Conservation (phyloP, 2,113 vertebrate genomes). For the Elgaria multicarinata region DNA sequence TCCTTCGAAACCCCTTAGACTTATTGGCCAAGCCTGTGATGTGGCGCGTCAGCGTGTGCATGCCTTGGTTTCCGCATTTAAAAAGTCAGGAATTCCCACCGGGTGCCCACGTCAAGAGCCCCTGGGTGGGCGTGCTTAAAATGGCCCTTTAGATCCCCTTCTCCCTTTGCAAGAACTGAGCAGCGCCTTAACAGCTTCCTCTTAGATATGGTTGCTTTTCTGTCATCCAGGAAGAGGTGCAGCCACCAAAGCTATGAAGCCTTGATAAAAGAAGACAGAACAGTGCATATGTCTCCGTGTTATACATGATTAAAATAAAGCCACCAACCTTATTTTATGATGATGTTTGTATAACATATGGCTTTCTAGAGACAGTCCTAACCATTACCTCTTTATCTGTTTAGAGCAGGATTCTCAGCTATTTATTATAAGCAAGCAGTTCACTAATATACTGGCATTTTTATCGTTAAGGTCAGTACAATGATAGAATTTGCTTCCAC, state of each 20-base stretch:
- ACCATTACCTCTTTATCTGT: constrained; percentile 67
- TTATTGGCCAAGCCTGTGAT: neutral
- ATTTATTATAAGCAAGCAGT: constrained; percentile 56
- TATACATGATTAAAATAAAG: constrained; percentile 65
- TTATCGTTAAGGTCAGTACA: constrained; percentile 71
- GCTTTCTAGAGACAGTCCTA: constrained; percentile 56
- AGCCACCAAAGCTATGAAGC: constrained; percentile 16
- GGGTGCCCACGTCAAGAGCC: neutral
- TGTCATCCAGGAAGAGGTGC: neutral
- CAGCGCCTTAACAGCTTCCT: neutral
- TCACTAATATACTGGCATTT: constrained; percentile 52
- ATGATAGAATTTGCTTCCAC: constrained; percentile 50
- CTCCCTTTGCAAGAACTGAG: neutral
- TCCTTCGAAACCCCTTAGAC: neutral
- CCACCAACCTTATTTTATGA: constrained; percentile 55
- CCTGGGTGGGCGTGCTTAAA: neutral
- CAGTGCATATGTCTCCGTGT: constrained; percentile 23
- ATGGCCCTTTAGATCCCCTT: neutral
- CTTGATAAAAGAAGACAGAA: constrained; percentile 44
- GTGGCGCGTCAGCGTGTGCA: no score
- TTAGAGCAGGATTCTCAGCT: constrained; percentile 60
- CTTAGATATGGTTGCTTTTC: neutral
- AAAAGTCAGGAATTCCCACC: neutral
- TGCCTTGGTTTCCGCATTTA: neutral
- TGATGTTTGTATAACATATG: constrained; percentile 60